These are phyloP conservation scores for Trogon surrucura DNA, from an alignment of 2,113 vertebrate species.

Conservation along the genomic window DNA sequence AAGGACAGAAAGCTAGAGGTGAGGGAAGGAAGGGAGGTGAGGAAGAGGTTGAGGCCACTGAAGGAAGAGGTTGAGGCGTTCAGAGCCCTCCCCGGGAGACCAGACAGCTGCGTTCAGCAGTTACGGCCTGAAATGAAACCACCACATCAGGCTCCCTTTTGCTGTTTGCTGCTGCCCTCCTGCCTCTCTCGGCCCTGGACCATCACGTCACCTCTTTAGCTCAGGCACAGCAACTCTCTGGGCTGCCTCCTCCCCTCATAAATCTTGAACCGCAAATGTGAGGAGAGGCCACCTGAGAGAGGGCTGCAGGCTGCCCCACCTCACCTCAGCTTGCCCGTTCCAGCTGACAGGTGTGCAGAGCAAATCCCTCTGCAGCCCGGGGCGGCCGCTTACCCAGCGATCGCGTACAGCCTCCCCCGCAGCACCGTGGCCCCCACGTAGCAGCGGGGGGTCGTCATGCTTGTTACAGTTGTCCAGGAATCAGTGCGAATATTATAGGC, in stretches of 20 bases:
- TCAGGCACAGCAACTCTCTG: accelerated
- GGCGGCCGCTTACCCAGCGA: slow-evolving; percentile 85
- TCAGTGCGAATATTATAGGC: slow-evolving; percentile 97
- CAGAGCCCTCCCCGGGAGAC: neutral
- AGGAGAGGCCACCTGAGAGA: neutral
- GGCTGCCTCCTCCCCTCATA: neutral
- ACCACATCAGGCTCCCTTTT: neutral
- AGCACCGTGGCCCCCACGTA: slow-evolving; percentile 97
- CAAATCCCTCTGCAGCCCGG: neutral
- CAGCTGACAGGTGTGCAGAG: neutral
- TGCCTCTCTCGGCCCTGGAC: neutral
- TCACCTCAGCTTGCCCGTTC: accelerated
- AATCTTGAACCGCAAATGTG: accelerated
- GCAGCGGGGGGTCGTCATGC: slow-evolving; percentile 97
- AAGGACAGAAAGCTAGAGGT: neutral
- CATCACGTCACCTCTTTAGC: accelerated
- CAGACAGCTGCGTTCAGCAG: neutral
- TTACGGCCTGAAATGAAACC: neutral
- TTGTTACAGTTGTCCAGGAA: slow-evolving; percentile 94
- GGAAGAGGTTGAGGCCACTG: neutral
- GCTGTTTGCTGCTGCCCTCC: neutral
- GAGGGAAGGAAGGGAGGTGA: neutral
- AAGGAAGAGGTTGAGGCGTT: neutral
- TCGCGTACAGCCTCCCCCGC: slow-evolving; percentile 93
- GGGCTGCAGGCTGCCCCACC: neutral